Base-by-base conservation (phyloP, 1,140 invertebrate genomes). In the Aradophagus sp. region DNA sequence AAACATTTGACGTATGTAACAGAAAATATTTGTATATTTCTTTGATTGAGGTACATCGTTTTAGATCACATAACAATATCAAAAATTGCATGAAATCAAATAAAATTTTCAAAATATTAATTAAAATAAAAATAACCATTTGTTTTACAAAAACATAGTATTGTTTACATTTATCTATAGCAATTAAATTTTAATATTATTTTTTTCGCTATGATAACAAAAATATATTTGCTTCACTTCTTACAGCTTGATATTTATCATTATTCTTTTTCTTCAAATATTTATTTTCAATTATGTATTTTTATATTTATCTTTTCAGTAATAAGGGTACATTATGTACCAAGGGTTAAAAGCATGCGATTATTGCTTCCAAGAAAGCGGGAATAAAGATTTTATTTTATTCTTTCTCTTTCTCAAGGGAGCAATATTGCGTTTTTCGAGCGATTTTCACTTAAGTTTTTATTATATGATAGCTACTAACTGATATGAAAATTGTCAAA, bases 21-120 rank as follows among this genome's bases (percentile, higher is more conserved):
- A 58, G 61, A 69, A 63, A 50, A 56, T 36, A 34, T 42, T 44
- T 62, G 2, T 58, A 34, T 52, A 48, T 62, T 56, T 56, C 23
- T 52, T 58, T 29, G 50, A 42, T 35, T 7, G 13, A 62, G 32
- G 26, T 55, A 61, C 53, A 70, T 19, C 42, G 34, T 45, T 48
- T 55, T 15, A 48, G 29, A 56, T 67, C 63, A 67, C 47, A 38
- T 69, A 65, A 71, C 53, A 59, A 47, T 41, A 15, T 65, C 52
- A 16, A 44, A 50, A 31, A 52, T 56, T n/a, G n/a, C n/a, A n/a
- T n/a, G n/a, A n/a, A n/a, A n/a, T n/a, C n/a, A n/a, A n/a, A n/a
- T n/a, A 53, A 44, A 10, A 53, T 29, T 10, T 2, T 31, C 34
- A 48, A 48, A 59, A 31, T 47, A 15, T 48, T 7, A 15, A 19